Conservation (phyloP, 2,113 vertebrate genomes). For the Eidolon helvum region DNA sequence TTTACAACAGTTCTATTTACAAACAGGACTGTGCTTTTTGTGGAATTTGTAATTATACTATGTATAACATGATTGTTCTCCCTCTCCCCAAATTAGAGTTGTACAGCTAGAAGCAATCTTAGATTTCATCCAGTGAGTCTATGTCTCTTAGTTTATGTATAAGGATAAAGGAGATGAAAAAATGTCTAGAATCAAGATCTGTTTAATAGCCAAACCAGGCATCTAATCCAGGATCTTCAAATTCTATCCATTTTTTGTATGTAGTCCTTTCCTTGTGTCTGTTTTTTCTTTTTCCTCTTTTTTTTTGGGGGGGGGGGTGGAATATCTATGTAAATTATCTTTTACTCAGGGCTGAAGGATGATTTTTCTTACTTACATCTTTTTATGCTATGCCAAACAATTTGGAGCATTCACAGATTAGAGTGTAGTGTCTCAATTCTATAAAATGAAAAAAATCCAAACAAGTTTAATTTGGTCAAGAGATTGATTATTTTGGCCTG, state of each 20-base stretch:
- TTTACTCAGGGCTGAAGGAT: not conserved
- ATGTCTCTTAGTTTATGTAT: not conserved
- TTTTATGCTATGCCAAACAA: not conserved
- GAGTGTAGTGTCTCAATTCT: conserved; percentile 11
- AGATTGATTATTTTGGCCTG: not conserved
- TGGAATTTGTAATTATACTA: not conserved
- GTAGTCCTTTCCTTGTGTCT: not conserved
- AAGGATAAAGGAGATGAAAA: not conserved
- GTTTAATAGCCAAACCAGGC: not conserved
- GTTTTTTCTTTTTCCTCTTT: not conserved
- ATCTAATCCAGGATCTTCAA: not conserved
- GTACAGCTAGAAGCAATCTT: not conserved
- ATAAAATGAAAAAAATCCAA: conserved; percentile 17
- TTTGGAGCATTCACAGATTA: not conserved
- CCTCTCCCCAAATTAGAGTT: not conserved
- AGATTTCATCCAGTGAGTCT: not conserved
- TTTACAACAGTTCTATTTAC: not conserved
- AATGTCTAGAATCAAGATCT: not conserved
- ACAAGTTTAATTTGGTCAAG: conserved; percentile 36
- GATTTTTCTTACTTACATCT: not conserved
- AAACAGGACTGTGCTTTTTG: not conserved
- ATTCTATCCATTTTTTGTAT: not conserved
- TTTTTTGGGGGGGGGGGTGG: not conserved
- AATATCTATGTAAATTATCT: conserved; percentile 35
- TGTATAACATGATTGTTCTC: not conserved